phyloP scores from a whole-genome alignment of 2,888 invertebrate species.

The Melieria crassipennis region DNA sequence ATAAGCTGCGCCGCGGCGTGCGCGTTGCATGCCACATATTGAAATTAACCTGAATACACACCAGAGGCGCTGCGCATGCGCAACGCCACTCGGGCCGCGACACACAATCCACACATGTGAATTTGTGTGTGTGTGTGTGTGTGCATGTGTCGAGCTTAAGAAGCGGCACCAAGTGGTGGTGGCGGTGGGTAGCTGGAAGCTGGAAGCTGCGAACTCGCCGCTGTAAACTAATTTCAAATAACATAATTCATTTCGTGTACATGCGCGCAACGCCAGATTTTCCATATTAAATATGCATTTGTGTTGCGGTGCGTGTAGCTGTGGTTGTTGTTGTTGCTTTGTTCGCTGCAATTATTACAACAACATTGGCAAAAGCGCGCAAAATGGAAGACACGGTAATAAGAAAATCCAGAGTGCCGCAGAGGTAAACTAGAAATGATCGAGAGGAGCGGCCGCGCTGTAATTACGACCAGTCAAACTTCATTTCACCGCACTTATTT shows the following conservation, averaged over 20 bases:
- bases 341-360: too few species aligned
- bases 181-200: slow-evolving; percentile 11
- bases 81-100: slow-evolving; percentile 29
- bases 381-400: too few species aligned
- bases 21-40: slow-evolving; percentile 26
- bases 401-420: too few species aligned
- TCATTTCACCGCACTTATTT: too few species aligned
- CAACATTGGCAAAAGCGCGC: too few species aligned
- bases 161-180: slow-evolving; percentile 5
- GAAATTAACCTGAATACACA: slow-evolving; percentile 36
- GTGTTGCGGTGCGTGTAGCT: not conserved
- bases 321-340: slow-evolving; percentile 6
- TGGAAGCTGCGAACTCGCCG: slow-evolving; percentile 35
- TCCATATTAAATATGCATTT: not conserved
- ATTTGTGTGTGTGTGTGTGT: too few species aligned
- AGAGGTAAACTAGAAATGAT: too few species aligned
- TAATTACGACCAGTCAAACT: too few species aligned
- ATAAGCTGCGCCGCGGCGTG: slow-evolving; percentile 1
- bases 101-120: slow-evolving; percentile 1
- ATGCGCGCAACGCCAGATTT: slow-evolving; percentile 10
- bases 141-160: too few species aligned
- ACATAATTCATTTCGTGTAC: slow-evolving; percentile 59
- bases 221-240: slow-evolving; percentile 64
- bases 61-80: slow-evolving; percentile 27
- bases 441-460: too few species aligned